Percentiles rank a stretch among this genome's conserved stretches.
Evolutionary conservation across 2,113 vertebrate genomes (phyloP).

Genomic region (Macaca mulatta): DNA sequence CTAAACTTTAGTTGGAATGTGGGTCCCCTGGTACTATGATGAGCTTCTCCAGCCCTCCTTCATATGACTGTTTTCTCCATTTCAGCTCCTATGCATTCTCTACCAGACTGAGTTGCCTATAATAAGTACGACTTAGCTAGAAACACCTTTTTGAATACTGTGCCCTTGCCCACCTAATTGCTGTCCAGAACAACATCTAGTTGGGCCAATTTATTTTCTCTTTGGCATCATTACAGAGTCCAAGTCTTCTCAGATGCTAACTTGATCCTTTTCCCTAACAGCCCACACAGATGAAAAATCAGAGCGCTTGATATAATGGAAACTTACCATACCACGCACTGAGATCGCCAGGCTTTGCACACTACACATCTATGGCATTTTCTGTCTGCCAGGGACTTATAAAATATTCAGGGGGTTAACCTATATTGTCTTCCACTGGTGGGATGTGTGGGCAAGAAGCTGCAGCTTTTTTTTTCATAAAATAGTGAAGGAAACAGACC

Average conservation of each 20-base stretch:
- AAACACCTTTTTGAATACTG: neutral
- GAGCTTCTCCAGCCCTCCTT: neutral
- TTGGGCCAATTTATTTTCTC: neutral
- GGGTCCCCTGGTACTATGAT: neutral
- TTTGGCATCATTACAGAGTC: neutral
- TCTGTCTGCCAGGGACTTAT: neutral
- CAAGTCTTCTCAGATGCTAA: neutral
- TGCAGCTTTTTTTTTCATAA: no score
- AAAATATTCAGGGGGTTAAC: neutral
- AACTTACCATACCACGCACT: no score
- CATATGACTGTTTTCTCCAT: neutral
- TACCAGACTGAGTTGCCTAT: neutral
- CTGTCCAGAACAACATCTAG: neutral
- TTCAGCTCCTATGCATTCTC: neutral
- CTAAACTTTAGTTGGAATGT: neutral
- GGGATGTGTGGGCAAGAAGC: fast-evolving
- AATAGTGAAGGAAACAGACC: neutral
- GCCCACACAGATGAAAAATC: neutral
- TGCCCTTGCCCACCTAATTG: neutral
- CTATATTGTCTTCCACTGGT: neutral
- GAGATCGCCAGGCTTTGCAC: neutral
- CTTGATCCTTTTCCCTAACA: neutral
- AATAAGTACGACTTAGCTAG: neutral
- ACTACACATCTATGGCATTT: neutral
- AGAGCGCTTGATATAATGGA: no score